These are phyloP conservation scores for Benitochromis conjunctus DNA, from an alignment of 2,113 vertebrate genomes.

Conservation along the genomic window DNA sequence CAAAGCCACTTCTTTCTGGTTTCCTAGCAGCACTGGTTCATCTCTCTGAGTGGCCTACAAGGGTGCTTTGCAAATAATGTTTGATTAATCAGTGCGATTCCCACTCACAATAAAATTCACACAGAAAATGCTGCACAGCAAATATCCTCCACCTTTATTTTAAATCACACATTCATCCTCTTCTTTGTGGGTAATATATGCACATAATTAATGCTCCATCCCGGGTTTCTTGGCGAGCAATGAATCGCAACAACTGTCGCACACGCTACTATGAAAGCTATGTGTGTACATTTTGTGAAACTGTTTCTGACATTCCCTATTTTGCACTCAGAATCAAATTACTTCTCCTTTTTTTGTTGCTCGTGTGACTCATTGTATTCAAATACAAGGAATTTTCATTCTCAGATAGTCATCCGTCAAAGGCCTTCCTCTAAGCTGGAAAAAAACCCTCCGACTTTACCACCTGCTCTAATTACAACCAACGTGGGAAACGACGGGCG, in stretches of 20 bases:
- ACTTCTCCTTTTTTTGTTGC: not conserved
- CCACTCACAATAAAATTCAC: not conserved
- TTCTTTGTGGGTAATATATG: not conserved
- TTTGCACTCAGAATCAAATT: not conserved
- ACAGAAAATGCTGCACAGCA: not conserved
- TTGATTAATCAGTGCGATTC: not conserved
- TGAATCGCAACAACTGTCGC: not conserved
- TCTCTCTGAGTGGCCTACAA: not conserved
- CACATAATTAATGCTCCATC: not conserved
- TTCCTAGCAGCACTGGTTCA: not conserved
- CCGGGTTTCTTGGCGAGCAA: not conserved
- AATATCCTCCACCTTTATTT: not conserved
- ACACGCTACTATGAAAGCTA: not conserved
- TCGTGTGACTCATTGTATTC: not conserved
- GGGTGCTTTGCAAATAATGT: not conserved
- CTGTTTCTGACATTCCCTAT: not conserved
- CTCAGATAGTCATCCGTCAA: not conserved
- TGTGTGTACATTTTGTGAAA: not conserved
- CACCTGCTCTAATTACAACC: not conserved
- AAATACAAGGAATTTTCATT: not conserved
- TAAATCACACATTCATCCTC: not conserved
- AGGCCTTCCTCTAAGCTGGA: not conserved
- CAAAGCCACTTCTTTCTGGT: not conserved
- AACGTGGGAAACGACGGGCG: not conserved
- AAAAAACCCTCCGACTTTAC: not conserved